Evolutionary conservation across 1,140 invertebrate genomes (phyloP), one percentile per base, ranked within the genome.

Genomic region (Hydropsyche tenuis): DNA sequence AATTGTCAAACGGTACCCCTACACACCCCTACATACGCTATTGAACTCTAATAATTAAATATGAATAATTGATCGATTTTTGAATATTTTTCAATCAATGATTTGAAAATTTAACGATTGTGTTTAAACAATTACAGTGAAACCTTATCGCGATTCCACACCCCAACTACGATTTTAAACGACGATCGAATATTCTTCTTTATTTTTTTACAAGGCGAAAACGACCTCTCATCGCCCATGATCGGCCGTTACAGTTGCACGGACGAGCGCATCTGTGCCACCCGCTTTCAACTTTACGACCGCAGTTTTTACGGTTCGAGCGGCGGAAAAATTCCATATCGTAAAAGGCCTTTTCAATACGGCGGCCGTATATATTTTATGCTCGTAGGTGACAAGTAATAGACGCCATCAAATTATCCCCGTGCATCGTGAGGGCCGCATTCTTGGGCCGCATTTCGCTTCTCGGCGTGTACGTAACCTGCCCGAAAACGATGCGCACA

Each of bases 371-470:
- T 71, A 72, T 64, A 46, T 72, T 27, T 72, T 30, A 42, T 27
- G 25, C 23, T 45, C 53, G 66, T 53, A 75, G 71, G 66, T 73
- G 75, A 76, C 75, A 71, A 65, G 68, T 76, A 76, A 76, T 73
- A 76, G 75, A 71, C 70, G 75, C 73, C 73, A 73, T 76, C 75
- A 76, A 76, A 76, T 76, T 76, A 76, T 76, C 72, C 51, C 30
- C 46, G 45, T 42, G 30, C 43, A 30, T 23, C 30, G 64, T n/a
- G n/a, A 37, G 65, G 46, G 68, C 18, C 45, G 63, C 68, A 70
- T 76, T 43, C 74, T 69, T 20, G 11, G 60, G 64, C 56, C 20
- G 30, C 27, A 37, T 73, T 53, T 16, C n/a, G 64, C 72, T 48
- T 7, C 56, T 68, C 69, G 51, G 48, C 68, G 68, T 60, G 68